A percentile compares a stretch with the other conserved stretches of the same genome.
Evolutionary conservation across 2,888 invertebrate species (phyloP).

Genomic region (Bellardia pandia): DNA sequence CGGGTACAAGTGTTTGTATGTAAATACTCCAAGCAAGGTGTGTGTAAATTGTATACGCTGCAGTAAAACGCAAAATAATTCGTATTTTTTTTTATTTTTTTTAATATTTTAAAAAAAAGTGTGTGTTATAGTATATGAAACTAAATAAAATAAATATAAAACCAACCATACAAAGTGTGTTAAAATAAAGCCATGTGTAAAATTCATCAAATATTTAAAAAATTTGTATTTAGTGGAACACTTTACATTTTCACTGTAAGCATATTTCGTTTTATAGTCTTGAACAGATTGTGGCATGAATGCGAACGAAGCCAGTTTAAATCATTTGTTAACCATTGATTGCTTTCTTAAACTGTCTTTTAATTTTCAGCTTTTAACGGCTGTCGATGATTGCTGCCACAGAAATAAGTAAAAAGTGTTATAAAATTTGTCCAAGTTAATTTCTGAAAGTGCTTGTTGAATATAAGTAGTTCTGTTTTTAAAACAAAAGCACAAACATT

Average conservation of each 20-base stretch:
- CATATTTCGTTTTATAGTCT: too few relatives aligned
- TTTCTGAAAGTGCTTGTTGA: constrained; percentile 77
- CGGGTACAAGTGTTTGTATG: neutral
- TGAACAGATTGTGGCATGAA: constrained; percentile 6
- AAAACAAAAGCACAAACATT: constrained; percentile 50
- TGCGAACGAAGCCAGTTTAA: constrained; percentile 40
- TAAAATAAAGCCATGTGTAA: too few relatives aligned
- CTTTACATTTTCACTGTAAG: too few relatives aligned
- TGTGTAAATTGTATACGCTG: neutral
- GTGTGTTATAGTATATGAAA: too few relatives aligned
- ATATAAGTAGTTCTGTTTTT: constrained; percentile 42
- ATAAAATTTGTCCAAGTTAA: constrained; percentile 83
- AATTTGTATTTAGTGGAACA: too few relatives aligned
- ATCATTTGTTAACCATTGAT: constrained; percentile 80
- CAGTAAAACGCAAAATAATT: neutral
- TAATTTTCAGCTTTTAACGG: constrained; percentile 55
- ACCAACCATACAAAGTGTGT: too few relatives aligned
- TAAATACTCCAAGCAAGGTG: neutral
- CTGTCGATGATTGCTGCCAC: constrained; percentile 62
- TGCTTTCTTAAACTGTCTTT: constrained; percentile 75
- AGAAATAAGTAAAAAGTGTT: constrained; percentile 78
- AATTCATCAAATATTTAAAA: neutral
- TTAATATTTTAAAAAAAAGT: too few relatives aligned
- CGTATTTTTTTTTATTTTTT: too few relatives aligned
- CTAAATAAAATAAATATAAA: too few relatives aligned